phyloP scores from a whole-genome alignment of 2,113 vertebrate species.

The Pedetes capensis region DNA sequence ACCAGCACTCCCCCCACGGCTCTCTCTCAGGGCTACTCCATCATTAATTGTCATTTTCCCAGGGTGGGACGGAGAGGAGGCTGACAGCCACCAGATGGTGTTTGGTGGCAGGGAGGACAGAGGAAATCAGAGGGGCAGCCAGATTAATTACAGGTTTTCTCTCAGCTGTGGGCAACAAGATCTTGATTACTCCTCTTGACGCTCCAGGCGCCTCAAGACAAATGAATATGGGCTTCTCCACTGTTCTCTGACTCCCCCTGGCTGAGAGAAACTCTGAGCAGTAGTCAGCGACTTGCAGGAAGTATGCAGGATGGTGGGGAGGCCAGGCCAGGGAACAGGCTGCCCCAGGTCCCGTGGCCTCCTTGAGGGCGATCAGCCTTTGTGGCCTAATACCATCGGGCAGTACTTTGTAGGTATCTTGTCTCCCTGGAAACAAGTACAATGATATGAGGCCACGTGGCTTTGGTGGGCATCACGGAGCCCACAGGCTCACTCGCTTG shows the following conservation, averaged over 20 bases:
- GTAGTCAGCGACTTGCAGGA: not conserved
- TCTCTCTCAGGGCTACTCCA: not conserved
- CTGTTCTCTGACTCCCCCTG: not conserved
- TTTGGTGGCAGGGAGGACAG: not conserved
- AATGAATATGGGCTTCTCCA: constrained; percentile 19
- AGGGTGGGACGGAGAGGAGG: not conserved
- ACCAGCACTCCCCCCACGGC: not conserved
- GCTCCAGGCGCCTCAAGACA: constrained; percentile 57
- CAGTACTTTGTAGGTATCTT: not conserved
- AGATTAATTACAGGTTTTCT: constrained; percentile 57
- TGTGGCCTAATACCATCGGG: not conserved
- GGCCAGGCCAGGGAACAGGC: not conserved
- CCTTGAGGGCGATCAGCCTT: not conserved
- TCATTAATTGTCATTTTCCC: constrained; percentile 39
- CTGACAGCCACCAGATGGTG: constrained; percentile 7
- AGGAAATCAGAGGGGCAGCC: constrained; percentile 41
- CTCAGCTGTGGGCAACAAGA: constrained; percentile 43
- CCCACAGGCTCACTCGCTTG: not conserved
- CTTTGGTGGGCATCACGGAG: not conserved
- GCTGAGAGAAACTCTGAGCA: not conserved
- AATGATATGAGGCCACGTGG: not conserved
- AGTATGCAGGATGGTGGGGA: not conserved
- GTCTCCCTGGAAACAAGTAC: not conserved
- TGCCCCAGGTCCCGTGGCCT: not conserved
- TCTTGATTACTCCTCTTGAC: constrained; percentile 60